Conservation (phyloP, 1,140 invertebrate genomes). For the Pseudomyrmex dendroicus region DNA sequence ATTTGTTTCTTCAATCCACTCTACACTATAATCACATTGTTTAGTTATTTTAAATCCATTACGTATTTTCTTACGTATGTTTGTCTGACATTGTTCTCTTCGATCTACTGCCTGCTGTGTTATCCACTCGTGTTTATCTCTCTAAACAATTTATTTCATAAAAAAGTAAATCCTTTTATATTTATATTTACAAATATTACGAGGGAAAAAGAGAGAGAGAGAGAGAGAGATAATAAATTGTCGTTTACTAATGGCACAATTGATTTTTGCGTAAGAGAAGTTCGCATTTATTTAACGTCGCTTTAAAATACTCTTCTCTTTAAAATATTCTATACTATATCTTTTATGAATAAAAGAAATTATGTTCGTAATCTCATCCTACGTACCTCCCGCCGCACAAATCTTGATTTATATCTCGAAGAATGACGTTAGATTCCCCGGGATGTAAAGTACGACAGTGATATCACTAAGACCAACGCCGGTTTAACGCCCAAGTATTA, state of each 20-base stretch:
- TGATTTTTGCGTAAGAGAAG: neutral
- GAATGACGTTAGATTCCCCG: constrained; percentile 26
- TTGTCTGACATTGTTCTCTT: neutral
- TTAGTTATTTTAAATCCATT: neutral
- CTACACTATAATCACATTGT: constrained; percentile 14
- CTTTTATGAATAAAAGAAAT: constrained; percentile 17
- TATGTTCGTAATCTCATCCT: constrained; percentile 25
- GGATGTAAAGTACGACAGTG: constrained; percentile 63
- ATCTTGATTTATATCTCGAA: constrained; percentile 41
- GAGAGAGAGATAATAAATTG: too few relatives aligned
- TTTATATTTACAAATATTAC: neutral
- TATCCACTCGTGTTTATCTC: neutral
- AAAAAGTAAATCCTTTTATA: neutral
- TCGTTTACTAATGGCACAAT: neutral
- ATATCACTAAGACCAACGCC: constrained; percentile 59
- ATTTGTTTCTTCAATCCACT: constrained; percentile 25
- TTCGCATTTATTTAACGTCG: constrained; percentile 16
- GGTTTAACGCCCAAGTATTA: constrained; percentile 61
- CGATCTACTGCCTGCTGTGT: constrained; percentile 4
- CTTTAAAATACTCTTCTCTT: neutral
- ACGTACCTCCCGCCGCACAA: constrained; percentile 5
- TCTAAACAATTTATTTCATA: neutral
- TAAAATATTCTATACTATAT: neutral
- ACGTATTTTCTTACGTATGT: neutral
- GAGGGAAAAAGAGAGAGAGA: too few relatives aligned